Conservation (phyloP, 2,797 vertebrate species). For the Anas acuta region DNA sequence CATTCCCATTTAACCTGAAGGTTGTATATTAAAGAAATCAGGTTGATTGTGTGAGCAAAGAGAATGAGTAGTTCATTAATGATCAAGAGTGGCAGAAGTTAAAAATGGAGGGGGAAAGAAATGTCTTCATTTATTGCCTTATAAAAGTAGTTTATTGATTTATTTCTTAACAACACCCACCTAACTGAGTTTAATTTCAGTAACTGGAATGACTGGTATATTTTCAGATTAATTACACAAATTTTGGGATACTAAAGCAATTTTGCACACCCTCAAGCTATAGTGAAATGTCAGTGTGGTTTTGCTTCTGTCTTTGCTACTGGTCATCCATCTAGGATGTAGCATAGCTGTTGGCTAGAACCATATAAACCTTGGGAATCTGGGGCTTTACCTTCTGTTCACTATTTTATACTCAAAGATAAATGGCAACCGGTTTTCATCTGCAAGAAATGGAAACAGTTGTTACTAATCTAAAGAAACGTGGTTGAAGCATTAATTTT, state of each 20-base stretch:
- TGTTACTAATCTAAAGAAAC: neutral
- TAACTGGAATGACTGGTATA: neutral
- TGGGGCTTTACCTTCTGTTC: neutral
- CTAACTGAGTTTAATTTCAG: neutral
- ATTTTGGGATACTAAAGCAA: neutral
- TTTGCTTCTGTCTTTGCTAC: neutral
- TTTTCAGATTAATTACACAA: neutral
- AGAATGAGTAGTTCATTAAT: slow-evolving; percentile 48
- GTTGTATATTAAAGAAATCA: slow-evolving; percentile 62
- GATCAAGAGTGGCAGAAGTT: slow-evolving; percentile 33
- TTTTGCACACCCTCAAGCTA: neutral
- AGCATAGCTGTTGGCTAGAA: neutral
- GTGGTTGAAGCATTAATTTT: fast-evolving
- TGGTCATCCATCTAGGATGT: neutral
- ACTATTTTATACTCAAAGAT: neutral
- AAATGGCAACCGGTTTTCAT: neutral
- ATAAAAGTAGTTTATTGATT: neutral
- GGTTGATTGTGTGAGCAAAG: slow-evolving; percentile 39
- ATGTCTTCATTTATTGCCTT: neutral
- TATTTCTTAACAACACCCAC: neutral
- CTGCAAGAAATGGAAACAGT: neutral
- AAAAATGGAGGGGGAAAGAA: neutral
- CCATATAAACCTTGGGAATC: neutral
- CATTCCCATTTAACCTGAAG: slow-evolving; percentile 63
- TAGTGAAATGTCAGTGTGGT: neutral